Evolutionary conservation across 2,888 invertebrate genomes (phyloP), one percentile per base, ranked within the genome.

Genomic region (Tetranychus piercei): DNA sequence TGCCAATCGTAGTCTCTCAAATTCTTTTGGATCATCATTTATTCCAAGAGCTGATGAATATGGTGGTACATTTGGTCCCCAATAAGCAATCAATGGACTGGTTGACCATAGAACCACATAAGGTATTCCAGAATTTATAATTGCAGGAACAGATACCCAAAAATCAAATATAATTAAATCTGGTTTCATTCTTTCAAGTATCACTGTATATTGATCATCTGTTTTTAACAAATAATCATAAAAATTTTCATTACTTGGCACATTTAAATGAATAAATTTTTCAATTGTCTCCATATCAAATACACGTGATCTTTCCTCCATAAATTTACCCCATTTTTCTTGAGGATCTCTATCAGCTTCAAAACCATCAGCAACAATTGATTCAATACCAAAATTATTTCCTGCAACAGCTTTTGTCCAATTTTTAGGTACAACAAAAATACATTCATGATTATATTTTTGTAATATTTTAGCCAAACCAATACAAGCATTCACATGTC

Each of bases 401-500:
- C 34, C 34, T 5, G 20, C 69, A 22, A 69, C 69, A 23, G 34
- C 20, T 23, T 20, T 23, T 20, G 69, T 23, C 69, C 69, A 69
- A 69, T 20, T 69, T 69, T 69, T 69, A 7, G 34, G 22, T 11
- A 69, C 69, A 20, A 23, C 11, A 22, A 69, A 69, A 23, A 69
- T 69, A 22, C 69, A 69, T 69, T 69, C 69, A 69, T 69, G n/a
- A 11, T 69, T 11, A 22, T 69, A 23, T 20, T 22, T 4, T 23
- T 69, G 18, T 11, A 69, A 23, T 5, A 69, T 9, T 11, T 69
- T 69, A 7, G 69, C 69, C 20, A 69, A 20, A 20, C 69, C 69
- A 69, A 69, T 23, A 22, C 69, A 69, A 20, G 69, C 69, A 23
- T 69, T 69, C 4, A 69, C 34, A 20, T 69, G 69, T 20, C 69